Conservation (phyloP, 2,113 vertebrate species). For the Isichthys henryi region DNA sequence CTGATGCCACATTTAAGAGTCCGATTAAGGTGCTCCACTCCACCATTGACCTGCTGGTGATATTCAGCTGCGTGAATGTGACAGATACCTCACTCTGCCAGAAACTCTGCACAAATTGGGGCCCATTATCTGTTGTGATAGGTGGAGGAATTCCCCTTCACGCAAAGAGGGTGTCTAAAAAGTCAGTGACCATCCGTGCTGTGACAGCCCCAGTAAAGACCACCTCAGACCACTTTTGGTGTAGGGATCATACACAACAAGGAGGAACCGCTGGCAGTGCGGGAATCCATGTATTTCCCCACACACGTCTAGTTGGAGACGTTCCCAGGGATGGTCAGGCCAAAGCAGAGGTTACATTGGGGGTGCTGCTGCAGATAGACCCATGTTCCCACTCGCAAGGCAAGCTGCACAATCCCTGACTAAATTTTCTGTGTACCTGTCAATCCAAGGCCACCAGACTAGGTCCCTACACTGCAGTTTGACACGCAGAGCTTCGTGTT, state of each 20-base stretch:
- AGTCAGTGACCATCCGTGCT: not conserved
- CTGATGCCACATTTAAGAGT: slow-evolving; percentile 4
- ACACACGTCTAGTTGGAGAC: slow-evolving; percentile 9
- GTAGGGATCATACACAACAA: not conserved
- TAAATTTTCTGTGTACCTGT: not conserved
- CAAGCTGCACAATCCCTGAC: not conserved
- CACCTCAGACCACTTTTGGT: slow-evolving; percentile 14
- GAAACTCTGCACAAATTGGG: not conserved
- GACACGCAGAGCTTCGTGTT: not conserved
- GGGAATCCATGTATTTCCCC: not conserved
- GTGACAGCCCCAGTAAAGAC: not conserved
- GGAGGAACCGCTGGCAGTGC: not conserved
- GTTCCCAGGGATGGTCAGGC: slow-evolving; percentile 2
- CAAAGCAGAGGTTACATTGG: not conserved
- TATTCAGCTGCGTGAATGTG: not conserved
- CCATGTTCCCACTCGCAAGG: not conserved
- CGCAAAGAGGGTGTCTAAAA: not conserved
- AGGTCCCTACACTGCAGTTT: not conserved
- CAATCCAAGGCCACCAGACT: not conserved
- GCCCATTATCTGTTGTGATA: slow-evolving; percentile 5
- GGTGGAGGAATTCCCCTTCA: not conserved
- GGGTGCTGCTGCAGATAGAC: not conserved
- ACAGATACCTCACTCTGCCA: not conserved
- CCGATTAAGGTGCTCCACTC: not conserved
- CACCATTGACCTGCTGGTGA: not conserved